Evolutionary conservation across 2,113 vertebrate genomes (phyloP), one percentile per base, ranked within the genome.

Genomic region (Spea multiplicata): DNA sequence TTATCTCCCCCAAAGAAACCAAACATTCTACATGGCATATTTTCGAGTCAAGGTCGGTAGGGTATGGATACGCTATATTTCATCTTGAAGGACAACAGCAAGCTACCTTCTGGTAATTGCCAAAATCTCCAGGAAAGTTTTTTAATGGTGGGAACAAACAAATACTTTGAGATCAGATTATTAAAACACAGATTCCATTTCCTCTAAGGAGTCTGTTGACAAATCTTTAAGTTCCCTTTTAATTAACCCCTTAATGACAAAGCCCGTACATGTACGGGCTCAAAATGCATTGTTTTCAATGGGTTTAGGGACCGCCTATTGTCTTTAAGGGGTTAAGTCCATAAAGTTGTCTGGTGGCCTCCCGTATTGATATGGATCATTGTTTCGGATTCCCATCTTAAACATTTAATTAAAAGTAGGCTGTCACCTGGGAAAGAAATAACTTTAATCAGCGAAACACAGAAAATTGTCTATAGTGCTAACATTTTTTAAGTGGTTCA

Each of bases 61-160:
- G 66, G 14, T 59, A 70, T 50, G 44, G 55, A 52, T 53, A 70
- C 66, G 61, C 48, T 30, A 67, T 71, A 49, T 77, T 77, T 77
- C 66, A 77, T 44, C n/a, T 77, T 77, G 75, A 77, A 71, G 75
- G 75, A 70, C 74, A 70, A 69, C 66, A 61, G 66, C 17, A 7
- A 61, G 75, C 53, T 50, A 13, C 66, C 47, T 4, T 62, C 70
- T 70, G 12, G 61, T 70, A 77, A 77, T 68, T 70, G 75, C 66
- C 55, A 50, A 46, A 59, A 50, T 44, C 45, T 61, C n/a, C 13
- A 50, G 66, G 70, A 77, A 75, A 75, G 47, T 75, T 67, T 57
- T 16, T 10, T 45, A 44, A 59, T 16, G 44, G 66, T 49, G 8
- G 17, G 66, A 69, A 68, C 44, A n/a, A 67, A 9, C 65, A 44